Evolutionary conservation across 1,140 invertebrate genomes (phyloP).

Genomic region (Drosophila triauraria): DNA sequence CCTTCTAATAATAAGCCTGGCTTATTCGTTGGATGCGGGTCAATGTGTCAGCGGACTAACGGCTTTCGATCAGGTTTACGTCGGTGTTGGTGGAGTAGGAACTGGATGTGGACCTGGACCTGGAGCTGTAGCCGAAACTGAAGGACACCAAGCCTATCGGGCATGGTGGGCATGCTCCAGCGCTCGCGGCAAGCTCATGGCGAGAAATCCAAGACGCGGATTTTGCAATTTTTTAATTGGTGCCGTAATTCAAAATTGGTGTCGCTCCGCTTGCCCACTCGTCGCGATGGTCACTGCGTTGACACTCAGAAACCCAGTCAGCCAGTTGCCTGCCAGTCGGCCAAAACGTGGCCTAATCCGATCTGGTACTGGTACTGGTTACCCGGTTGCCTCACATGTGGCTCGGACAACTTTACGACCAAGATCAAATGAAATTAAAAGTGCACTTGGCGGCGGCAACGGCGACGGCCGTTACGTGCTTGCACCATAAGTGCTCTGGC

Average conservation of each 20-base stretch:
- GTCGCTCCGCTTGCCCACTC: conserved; percentile 44
- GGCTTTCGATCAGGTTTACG: conserved; percentile 29
- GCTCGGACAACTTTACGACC: conserved; percentile 48
- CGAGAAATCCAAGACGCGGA: conserved; percentile 19
- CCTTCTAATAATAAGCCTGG: conserved; percentile 3
- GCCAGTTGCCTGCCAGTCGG: conserved; percentile 15
- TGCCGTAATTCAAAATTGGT: conserved; percentile 30
- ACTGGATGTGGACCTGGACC: conserved; percentile 3
- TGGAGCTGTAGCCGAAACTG: background rate
- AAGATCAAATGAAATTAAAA: conserved; percentile 75
- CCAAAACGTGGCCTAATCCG: conserved; percentile 33
- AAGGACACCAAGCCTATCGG: conserved; percentile 21
- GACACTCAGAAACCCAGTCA: conserved; percentile 38
- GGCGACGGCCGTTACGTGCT: conserved; percentile 19
- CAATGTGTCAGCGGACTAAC: conserved; percentile 33
- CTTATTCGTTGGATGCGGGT: conserved; percentile 21
- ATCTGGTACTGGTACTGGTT: conserved; percentile 37
- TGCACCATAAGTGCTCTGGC: conserved; percentile 4
- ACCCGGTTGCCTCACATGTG: conserved; percentile 22
- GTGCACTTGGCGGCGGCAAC: conserved; percentile 59
- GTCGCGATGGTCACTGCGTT: conserved; percentile 37
- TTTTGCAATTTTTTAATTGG: conserved; percentile 37
- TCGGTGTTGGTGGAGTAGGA: conserved; percentile 5
- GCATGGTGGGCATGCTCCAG: conserved; percentile 14
- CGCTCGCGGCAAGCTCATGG: conserved; percentile 36